Evolutionary conservation across 2,113 vertebrate species (phyloP).

Genomic region (Cervus canadensis): DNA sequence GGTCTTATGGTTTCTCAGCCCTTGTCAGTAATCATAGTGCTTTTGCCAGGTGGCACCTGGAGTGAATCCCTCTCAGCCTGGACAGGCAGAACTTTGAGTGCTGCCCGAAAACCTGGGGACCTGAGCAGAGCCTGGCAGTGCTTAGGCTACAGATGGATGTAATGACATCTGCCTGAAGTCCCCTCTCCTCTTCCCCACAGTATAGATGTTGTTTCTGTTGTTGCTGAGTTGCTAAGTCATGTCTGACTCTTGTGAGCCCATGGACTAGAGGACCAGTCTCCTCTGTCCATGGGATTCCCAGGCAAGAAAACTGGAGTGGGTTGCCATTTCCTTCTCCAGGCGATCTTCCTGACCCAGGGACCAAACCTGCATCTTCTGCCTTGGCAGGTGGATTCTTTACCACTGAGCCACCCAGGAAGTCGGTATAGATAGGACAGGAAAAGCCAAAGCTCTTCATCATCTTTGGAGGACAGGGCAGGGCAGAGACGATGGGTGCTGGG

Average conservation of each 20-base stretch:
- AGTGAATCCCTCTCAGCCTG: background rate
- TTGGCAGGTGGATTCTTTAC: background rate
- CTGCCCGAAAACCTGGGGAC: background rate
- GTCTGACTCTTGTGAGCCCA: background rate
- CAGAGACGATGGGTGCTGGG: accelerated
- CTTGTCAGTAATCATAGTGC: accelerated
- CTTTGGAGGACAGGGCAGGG: background rate
- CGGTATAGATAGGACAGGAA: background rate
- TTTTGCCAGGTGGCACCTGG: background rate
- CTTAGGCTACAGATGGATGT: accelerated
- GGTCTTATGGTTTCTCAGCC: background rate
- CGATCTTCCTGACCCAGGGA: background rate
- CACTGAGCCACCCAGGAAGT: background rate
- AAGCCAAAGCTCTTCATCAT: no score
- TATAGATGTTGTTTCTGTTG: background rate
- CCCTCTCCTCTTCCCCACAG: background rate
- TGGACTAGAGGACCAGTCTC: background rate
- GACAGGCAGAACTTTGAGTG: background rate
- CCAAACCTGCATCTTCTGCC: background rate
- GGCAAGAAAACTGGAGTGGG: background rate
- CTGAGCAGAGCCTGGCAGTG: background rate
- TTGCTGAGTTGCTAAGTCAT: background rate
- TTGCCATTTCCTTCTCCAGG: background rate
- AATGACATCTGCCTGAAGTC: no score
- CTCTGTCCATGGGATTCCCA: background rate